A percentile compares a stretch with the other conserved stretches of the same genome.
These are phyloP conservation scores for Catagonus wagneri DNA, from an alignment of 2,113 vertebrate species.

Conservation along the genomic window DNA sequence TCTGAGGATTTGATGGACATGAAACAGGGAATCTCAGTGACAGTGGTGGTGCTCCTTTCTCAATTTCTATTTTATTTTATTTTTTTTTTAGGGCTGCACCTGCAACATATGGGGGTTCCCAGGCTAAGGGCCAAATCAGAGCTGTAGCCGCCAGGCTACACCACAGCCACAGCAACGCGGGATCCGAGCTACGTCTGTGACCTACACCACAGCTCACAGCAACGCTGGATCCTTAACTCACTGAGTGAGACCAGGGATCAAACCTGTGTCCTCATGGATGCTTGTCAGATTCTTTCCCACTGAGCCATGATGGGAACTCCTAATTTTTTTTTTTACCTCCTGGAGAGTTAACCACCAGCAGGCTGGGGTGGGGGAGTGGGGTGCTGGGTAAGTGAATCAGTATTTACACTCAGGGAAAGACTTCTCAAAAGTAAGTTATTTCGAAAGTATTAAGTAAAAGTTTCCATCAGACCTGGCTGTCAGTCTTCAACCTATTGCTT, in stretches of 20 bases:
- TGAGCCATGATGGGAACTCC: too few species aligned
- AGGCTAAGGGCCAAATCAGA: too few species aligned
- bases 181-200: too few species aligned
- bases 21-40: background rate
- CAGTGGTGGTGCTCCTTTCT: accelerated
- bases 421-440: background rate
- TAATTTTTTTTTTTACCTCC: background rate
- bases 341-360: background rate
- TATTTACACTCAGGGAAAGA: background rate
- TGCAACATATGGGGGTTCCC: too few species aligned
- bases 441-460: background rate
- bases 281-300: too few species aligned
- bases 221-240: too few species aligned
- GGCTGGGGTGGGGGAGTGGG: background rate
- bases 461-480: background rate
- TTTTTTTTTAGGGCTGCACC: too few species aligned
- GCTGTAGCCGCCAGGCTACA: too few species aligned
- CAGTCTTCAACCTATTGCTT: background rate
- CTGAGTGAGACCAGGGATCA: too few species aligned
- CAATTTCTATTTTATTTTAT: background rate
- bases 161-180: too few species aligned
- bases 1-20: background rate
- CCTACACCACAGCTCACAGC: too few species aligned
- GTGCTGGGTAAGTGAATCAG: background rate
- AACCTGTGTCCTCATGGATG: too few species aligned